Evolutionary conservation across 1,140 invertebrate species (phyloP).

Genomic region (Phortica variegata): DNA sequence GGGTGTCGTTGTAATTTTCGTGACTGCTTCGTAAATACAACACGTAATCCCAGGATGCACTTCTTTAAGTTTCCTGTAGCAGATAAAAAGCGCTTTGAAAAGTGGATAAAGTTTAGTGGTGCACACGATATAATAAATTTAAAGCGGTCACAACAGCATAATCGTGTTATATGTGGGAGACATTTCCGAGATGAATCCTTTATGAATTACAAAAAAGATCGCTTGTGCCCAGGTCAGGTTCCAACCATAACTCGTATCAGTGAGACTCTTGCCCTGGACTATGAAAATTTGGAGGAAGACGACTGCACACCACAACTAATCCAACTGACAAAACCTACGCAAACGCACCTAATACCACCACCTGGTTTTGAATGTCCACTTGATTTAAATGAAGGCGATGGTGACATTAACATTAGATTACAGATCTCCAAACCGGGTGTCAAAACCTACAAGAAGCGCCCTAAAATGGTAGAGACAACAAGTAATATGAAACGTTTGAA

Average conservation of each 20-base stretch:
- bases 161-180: slow-evolving; percentile 58
- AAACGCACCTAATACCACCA: slow-evolving; percentile 31
- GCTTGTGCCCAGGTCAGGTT: slow-evolving; percentile 24
- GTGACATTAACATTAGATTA: slow-evolving; percentile 1
- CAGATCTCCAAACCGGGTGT: not conserved
- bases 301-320: slow-evolving; percentile 27
- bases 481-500: not conserved
- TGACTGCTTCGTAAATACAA: slow-evolving; percentile 51
- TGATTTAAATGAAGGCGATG: slow-evolving; percentile 21
- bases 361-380: slow-evolving; percentile 28
- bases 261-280: slow-evolving; percentile 29
- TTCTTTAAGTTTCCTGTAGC: slow-evolving; percentile 60
- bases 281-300: slow-evolving; percentile 22
- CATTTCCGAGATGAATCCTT: slow-evolving; percentile 60
- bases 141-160: slow-evolving; percentile 46
- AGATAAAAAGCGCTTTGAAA: slow-evolving; percentile 45
- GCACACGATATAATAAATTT: slow-evolving; percentile 50
- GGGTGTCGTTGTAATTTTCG: slow-evolving; percentile 59
- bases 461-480: not conserved
- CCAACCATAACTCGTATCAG: slow-evolving; percentile 33
- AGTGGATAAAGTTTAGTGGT: slow-evolving; percentile 54
- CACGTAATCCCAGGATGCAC: slow-evolving; percentile 55
- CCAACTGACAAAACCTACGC: slow-evolving; percentile 17
- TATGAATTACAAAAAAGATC: slow-evolving; percentile 56
- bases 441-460: not conserved